These are phyloP conservation scores for Eupithecia centaureata DNA, from an alignment of 2,888 invertebrate species.

Conservation along the genomic window DNA sequence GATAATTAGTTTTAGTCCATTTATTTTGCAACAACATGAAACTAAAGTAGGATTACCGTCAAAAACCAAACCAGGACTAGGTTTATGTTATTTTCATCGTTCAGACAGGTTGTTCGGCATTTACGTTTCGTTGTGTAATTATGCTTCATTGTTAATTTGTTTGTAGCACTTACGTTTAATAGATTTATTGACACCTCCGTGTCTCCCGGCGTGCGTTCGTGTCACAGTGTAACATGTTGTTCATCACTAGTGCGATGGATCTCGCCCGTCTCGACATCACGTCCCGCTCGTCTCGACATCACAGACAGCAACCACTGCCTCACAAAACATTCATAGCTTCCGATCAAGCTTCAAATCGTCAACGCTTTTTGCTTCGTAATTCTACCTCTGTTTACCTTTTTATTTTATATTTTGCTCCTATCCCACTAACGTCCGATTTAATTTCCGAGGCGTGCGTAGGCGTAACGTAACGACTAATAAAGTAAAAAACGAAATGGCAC, in stretches of 20 bases:
- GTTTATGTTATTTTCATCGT: background rate
- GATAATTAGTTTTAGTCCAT: background rate
- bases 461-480: constrained; percentile 43
- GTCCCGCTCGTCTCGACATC: constrained; percentile 43
- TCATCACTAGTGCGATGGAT: constrained; percentile 27
- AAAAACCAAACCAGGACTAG: background rate
- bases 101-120: background rate
- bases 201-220: constrained; percentile 16
- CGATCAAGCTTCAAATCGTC: constrained; percentile 73
- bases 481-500: constrained; percentile 48
- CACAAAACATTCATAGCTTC: constrained; percentile 83
- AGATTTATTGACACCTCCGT: constrained; percentile 12
- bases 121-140: constrained; percentile 11
- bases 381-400: constrained; percentile 64
- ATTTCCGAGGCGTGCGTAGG: constrained; percentile 56
- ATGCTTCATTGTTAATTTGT: constrained; percentile 22
- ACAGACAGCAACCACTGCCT: constrained; percentile 83
- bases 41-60: background rate
- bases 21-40: background rate
- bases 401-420: constrained; percentile 65
- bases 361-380: constrained; percentile 79
- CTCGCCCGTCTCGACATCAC: constrained; percentile 21
- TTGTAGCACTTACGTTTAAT: constrained; percentile 15
- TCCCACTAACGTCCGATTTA: constrained; percentile 63
- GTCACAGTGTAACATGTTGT: constrained; percentile 23